Base-by-base conservation (phyloP, 2,888 invertebrate species). In the Chymomyza amoena region DNA sequence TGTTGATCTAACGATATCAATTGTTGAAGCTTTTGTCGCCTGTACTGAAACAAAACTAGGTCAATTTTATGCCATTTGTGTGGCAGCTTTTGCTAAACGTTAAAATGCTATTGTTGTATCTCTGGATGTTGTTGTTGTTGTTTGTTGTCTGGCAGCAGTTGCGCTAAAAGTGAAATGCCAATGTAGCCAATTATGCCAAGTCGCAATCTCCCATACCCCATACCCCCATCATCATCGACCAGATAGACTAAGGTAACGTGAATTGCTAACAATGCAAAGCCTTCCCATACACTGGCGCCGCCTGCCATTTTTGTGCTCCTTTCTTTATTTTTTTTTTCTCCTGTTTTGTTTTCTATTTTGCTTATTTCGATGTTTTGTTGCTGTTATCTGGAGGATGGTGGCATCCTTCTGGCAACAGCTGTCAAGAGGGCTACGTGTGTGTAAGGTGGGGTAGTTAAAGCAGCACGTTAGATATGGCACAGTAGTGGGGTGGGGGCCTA, bases 141-240 rank as follows among this genome's bases (percentile, higher is more conserved):
- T 28, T 61, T 39, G 51, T 45, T 70, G 61, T 60, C 18, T 62
- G 78, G 69, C 82, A 82, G 80, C 79, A 74, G 79, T 78, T 74
- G 78, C 66, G 73, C 81, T 79, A 83, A 80, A 81, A 83, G 83
- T 84, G 80, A 84, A 84, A 81, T 84, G 80, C 81, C 86, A 85
- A 84, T 85, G 81, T 79, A 75, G 85, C 85, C 87, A 87, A 87
- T 87, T 87, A 87, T 84, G 81, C 78, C 72, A 72, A 68, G 75
- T 51, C n/a, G 20, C 56, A 61, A 7, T 56, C 60, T 56, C 65
- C 32, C 62, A 52, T 66, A 28, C 61, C 66, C 56, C 51, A 51
- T 15, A 64, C 20, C 61, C 66, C 56, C 51, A 51, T 15, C 54
- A 20, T 18, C 54, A 18, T 54, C 20, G 18, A 54, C 16, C 16